These are phyloP conservation scores for Globicephala melas DNA, from an alignment of 2,113 vertebrate species.

Conservation along the genomic window DNA sequence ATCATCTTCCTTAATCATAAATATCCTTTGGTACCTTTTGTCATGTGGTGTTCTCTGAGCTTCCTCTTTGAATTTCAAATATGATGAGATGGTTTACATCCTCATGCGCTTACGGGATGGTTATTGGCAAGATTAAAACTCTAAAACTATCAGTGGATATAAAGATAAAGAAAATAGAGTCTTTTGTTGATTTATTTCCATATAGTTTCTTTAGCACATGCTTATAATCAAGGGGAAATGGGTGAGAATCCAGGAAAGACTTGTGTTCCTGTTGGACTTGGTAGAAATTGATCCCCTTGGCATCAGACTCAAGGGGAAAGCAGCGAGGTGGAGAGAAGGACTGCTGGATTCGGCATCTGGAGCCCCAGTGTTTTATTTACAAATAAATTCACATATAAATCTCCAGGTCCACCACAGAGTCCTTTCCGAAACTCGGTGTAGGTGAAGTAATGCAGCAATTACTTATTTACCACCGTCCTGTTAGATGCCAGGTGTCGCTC, in stretches of 20 bases:
- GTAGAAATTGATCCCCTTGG: background rate
- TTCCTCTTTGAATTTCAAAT: slow-evolving; percentile 56
- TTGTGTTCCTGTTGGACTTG: background rate
- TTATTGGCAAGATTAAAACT: background rate
- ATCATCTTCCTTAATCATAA: slow-evolving; percentile 25
- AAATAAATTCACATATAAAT: background rate
- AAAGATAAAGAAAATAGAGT: background rate
- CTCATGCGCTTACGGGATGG: background rate
- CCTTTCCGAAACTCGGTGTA: background rate
- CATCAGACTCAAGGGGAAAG: background rate
- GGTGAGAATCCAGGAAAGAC: background rate
- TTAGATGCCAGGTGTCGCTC: background rate
- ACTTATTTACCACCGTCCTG: background rate
- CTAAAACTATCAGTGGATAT: background rate
- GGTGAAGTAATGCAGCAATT: background rate
- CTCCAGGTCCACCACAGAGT: background rate
- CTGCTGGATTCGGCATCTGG: background rate
- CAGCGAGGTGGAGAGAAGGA: background rate
- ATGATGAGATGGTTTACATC: background rate
- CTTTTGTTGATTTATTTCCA: background rate
- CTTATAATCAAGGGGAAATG: background rate
- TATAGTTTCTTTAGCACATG: background rate
- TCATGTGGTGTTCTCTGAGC: background rate
- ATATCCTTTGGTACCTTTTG: background rate
- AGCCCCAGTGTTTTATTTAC: background rate